Base-by-base conservation (phyloP, 2,113 vertebrate species). In the Paraplagusia blochii region DNA sequence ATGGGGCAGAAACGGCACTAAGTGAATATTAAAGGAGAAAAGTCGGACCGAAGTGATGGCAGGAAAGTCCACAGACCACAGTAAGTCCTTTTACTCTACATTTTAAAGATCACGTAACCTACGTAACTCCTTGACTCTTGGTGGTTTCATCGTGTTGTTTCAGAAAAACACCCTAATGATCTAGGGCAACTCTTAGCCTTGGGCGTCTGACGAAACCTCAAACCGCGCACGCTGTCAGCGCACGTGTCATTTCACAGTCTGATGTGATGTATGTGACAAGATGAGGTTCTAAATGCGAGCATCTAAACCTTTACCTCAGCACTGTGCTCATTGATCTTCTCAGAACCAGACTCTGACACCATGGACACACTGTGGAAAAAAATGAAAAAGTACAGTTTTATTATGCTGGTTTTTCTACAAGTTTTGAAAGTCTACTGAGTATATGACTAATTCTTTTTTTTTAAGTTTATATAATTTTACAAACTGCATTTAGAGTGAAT, bases 121-220 rank as follows among this genome's bases (percentile, higher is more conserved):
- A 87, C 40, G 46, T 53, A 63, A 77, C 71, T 14, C 10, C 67
- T 62, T 55, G 64, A 78, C 72, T 56, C 58, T 12, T 13, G 12
- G 38, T 40, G 40, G 63, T 46, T 60, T 76, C 59, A 51, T 42
- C 59, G 66, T 46, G 63, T 64, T 45, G 58, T 61, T 51, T 57
- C 53, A 67, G 53, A 49, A 68, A 68, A 64, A 53, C 60, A 65
- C 68, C 48, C 1, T 44, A 38, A 46, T 29, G 76, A 90, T 86
- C 75, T 80, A 81, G 89, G 83, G 63, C 88, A 87, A 19, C 17
- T 73, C 69, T 53, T 73, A 64, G 87, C 88, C 83, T 76, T 1
- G 67, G 85, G 83, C 78, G 56, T 42, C 10, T 36, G 53, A 45
- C 46, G 52, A 53, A 49, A 11, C 35, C 42, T 17, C 34, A 39